These are phyloP conservation scores for Atractosteus spatula DNA, from an alignment of 2,113 vertebrate genomes.

Conservation along the genomic window DNA sequence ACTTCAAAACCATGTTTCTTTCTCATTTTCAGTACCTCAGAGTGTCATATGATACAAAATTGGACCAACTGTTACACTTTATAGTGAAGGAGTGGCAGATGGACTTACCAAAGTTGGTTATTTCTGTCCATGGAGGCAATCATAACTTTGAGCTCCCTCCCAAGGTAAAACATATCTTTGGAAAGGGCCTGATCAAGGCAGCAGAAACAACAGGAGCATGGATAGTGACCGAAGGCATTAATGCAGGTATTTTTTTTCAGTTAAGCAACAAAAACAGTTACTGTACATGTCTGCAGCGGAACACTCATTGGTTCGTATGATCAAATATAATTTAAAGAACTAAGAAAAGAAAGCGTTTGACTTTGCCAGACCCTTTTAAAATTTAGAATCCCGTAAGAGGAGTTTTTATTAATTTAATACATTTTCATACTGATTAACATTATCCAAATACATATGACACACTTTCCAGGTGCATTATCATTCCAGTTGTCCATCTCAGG, in stretches of 20 bases:
- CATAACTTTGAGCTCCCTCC: slow-evolving; percentile 82
- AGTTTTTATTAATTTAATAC: too few species aligned
- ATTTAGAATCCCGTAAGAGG: too few species aligned
- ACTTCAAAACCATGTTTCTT: background rate
- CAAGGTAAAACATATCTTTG: slow-evolving; percentile 81
- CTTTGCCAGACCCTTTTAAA: too few species aligned
- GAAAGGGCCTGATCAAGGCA: slow-evolving; percentile 84
- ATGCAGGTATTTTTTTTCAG: slow-evolving; percentile 66
- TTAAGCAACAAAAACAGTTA: too few species aligned
- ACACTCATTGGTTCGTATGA: too few species aligned
- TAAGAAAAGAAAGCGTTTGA: too few species aligned
- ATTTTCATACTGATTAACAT: too few species aligned
- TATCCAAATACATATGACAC: too few species aligned
- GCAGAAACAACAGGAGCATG: slow-evolving; percentile 90
- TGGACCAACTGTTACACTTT: slow-evolving; percentile 80
- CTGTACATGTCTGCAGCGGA: too few species aligned
- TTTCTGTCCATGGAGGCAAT: slow-evolving; percentile 86
- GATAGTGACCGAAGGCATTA: slow-evolving; percentile 93
- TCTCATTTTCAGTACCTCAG: slow-evolving; percentile 77
- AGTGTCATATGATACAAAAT: slow-evolving; percentile 79
- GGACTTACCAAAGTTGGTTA: slow-evolving; percentile 88
- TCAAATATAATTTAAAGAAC: too few species aligned
- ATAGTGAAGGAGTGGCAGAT: slow-evolving; percentile 95
- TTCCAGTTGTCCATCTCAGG: too few species aligned
- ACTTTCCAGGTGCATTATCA: too few species aligned